Base-by-base conservation (phyloP, 2,888 invertebrate species). In the Parnassius smintheus region DNA sequence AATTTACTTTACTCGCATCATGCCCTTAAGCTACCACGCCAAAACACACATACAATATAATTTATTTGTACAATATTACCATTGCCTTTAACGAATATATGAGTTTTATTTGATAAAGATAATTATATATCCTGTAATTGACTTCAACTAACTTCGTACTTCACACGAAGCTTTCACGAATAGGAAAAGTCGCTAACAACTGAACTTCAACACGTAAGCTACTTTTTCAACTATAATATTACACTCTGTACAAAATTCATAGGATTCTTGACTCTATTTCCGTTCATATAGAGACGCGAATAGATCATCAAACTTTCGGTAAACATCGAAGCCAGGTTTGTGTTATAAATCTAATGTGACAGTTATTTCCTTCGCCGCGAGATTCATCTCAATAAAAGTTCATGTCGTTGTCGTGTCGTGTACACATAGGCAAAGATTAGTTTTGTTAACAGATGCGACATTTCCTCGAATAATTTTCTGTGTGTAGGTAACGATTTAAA, bases 301-400 rank as follows among this genome's bases (percentile, higher is more conserved):
- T 56, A 25, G n/a, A 12, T 1, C 9, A 41, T 12, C 12, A 18
- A 41, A 53, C 45, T 53, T 52, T 35, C 45, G 18, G 12, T 48
- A 53, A 53, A 59, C 46, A 53, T 60, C 18, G 44, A 2, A n/a
- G 22, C 42, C 41, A 9, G n/a, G 49, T 56, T 59, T 9, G 53
- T 46, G 50, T 49, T 50, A 49, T 53, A 65, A 67, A 65, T 68
- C 64, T 63, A 62, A 61, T 52, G 61, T 65, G 65, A 63, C 62
- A 64, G 53, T 61, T 18, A 65, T 64, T 69, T 70, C 69, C 68
- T 65, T 55, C 59, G 58, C 62, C 11, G 22, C 13, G 77, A 77
- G 79, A 82, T 82, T 74, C 76, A 80, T 85, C 83, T 83, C 78
- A 78, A 80, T 83, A 61, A 73, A 74, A 75, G 73, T 63, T 65